Evolutionary conservation across 2,888 invertebrate genomes (phyloP).

Genomic region (Strigamia transsilvanica): DNA sequence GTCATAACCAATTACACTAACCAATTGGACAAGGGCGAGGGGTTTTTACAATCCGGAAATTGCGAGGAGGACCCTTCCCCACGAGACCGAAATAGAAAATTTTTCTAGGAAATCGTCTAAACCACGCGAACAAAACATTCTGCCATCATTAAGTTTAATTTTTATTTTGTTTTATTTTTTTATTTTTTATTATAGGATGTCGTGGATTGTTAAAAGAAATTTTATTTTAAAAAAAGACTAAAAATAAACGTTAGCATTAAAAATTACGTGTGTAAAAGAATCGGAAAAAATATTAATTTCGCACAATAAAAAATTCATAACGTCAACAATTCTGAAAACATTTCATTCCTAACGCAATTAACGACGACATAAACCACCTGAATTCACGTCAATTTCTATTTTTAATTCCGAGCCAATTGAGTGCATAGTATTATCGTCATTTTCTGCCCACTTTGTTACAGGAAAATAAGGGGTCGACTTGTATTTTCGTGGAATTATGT

Average conservation of each 20-base stretch:
- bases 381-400: slow-evolving; percentile 40
- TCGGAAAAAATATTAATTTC: background rate
- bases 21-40: background rate
- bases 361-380: slow-evolving; percentile 23
- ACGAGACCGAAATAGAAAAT: background rate
- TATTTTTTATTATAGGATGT: background rate
- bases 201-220: background rate
- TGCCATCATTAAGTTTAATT: no score
- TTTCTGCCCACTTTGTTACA: background rate
- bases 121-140: background rate
- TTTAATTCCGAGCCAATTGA: slow-evolving; percentile 19
- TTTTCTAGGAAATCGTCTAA: background rate
- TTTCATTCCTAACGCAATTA: slow-evolving; percentile 16
- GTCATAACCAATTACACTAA: background rate
- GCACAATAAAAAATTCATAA: background rate
- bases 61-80: background rate
- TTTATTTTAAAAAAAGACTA: background rate
- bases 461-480: background rate
- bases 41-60: background rate
- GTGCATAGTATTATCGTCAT: background rate
- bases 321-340: slow-evolving; percentile 5
- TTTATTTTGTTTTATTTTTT: background rate
- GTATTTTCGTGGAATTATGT: background rate
- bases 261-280: background rate
- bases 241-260: background rate